Conservation (phyloP, 1,140 invertebrate genomes). For the Belonocnema kinseyi region DNA sequence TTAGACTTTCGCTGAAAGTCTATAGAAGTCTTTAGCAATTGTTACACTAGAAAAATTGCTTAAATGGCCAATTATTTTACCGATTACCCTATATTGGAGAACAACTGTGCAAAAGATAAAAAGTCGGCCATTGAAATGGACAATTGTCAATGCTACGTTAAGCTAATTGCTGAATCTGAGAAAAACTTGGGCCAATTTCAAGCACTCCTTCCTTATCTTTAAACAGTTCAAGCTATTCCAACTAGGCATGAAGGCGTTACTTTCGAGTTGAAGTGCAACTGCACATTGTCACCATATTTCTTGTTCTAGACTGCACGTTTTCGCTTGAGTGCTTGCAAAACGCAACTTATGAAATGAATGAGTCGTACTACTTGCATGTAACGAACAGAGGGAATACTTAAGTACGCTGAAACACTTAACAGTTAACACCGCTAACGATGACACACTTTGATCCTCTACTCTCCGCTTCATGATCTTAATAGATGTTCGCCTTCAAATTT, state of each 20-base stretch:
- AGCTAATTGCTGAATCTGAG: not conserved
- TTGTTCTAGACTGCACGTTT: conserved; percentile 19
- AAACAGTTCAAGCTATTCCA: not conserved
- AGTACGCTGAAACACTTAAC: conserved; percentile 10
- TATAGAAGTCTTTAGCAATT: no score
- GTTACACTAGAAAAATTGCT: no score
- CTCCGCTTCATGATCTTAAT: not conserved
- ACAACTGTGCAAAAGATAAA: not conserved
- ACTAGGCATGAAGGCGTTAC: conserved; percentile 24
- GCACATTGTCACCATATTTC: conserved; percentile 29
- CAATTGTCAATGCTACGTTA: not conserved
- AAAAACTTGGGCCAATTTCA: not conserved
- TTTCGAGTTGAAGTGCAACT: conserved; percentile 19
- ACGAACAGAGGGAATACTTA: conserved; percentile 12
- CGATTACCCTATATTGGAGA: no score
- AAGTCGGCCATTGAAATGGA: not conserved
- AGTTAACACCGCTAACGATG: conserved; percentile 18
- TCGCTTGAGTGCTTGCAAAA: conserved; percentile 27
- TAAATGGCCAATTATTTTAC: no score
- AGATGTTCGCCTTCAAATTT: conserved; percentile 14
- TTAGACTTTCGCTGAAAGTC: no score
- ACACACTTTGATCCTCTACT: conserved; percentile 14
- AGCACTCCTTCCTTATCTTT: not conserved
- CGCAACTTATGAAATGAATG: conserved; percentile 28
- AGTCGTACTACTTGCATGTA: conserved; percentile 23